Evolutionary conservation across 2,113 vertebrate species (phyloP).

Genomic region (Cynopterus brachyotis): DNA sequence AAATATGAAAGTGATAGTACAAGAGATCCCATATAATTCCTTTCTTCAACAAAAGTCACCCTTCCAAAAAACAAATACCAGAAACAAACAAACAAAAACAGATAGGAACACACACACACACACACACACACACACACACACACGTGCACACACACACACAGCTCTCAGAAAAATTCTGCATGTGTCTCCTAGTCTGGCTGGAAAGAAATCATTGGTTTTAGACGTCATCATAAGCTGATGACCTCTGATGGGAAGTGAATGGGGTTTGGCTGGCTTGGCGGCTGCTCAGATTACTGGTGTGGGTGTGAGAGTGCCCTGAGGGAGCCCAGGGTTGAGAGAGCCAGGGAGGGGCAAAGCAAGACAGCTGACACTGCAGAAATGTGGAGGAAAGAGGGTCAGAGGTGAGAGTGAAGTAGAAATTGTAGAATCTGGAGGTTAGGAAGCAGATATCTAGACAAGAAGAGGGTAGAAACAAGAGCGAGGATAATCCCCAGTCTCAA

Average conservation of each 20-base stretch:
- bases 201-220: neutral
- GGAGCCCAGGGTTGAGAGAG: neutral
- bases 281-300: neutral
- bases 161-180: neutral
- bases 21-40: neutral
- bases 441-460: neutral
- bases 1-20: neutral
- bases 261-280: neutral
- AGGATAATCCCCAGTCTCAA: neutral
- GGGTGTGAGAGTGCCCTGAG: neutral
- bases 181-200: neutral
- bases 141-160: rapidly evolving
- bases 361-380: neutral
- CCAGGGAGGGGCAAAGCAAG: neutral
- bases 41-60: neutral
- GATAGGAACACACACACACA: neutral
- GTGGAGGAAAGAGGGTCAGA: neutral
- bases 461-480: neutral
- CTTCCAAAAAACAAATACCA: neutral
- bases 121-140: neutral
- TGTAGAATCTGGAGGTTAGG: neutral
- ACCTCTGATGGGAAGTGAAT: neutral
- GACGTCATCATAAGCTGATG: neutral
- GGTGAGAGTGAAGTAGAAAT: neutral
- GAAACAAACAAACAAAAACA: neutral